Evolutionary conservation across 2,888 invertebrate species (phyloP), one percentile per base, ranked within the genome.

Genomic region (Epistrophe eligans): DNA sequence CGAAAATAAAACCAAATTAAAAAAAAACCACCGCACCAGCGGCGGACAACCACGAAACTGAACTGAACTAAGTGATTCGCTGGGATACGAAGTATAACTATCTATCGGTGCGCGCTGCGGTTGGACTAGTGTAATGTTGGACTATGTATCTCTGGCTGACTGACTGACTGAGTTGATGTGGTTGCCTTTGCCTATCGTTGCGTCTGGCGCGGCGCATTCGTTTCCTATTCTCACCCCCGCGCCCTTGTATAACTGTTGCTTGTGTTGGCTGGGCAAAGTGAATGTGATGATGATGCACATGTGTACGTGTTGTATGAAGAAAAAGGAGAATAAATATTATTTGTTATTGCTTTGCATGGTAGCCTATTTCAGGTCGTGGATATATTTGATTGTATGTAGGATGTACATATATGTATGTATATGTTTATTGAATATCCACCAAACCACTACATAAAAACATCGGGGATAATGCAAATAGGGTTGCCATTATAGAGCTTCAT

Each of bases 21-120:
- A 67, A 85, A 85, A 87, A 74, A 87, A 87, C 87, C 87, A 87
- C 87, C 87, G 87, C 87, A 79, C 87, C 83, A 58, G 83, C 79
- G 87, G 87, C 83, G 87, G 87, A 66, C 83, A 87, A 87, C 87
- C 87, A 79, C 83, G 87, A 83, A 87, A 87, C 87, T 87, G 55
- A 87, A 87, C 79, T 87, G 76, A 87, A 55, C 40, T 55, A 55
- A 67, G 43, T 67, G 74, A 64, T 66, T 87, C 79, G 87, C 71
- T 79, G 87, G 79, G 87, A 87, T 79, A 83, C 79, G 66, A 83
- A 83, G 67, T 71, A 66, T 28, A 77, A 73, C 70, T 82, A 87
- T 70, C 85, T 79, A 79, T 85, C 85, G 70, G 55, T 79, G 79
- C 70, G 83, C 85, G 85, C 71, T 71, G 67, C 74, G 77, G 70